Evolutionary conservation across 2,888 invertebrate genomes (phyloP), one percentile per base, ranked within the genome.

Genomic region (Meiosimyza platycephala): DNA sequence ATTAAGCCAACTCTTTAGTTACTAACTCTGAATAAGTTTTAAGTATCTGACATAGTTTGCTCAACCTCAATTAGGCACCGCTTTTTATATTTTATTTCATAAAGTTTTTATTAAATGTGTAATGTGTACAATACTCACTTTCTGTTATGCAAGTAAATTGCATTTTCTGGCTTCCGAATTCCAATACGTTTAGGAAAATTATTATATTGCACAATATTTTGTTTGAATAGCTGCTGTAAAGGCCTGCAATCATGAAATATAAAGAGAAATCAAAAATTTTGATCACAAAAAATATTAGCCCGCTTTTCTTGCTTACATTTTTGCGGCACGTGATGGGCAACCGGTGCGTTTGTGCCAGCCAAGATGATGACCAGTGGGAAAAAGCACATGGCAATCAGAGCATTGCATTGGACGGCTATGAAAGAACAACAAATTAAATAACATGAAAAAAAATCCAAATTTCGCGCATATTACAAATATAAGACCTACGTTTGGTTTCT

Each of bases 341-440:
- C 86, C 86, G 18, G 87, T 85, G 72, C 87, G 84, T 71, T 86
- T 86, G 71, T 86, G 86, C 86, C 86, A 86, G 50, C 87, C 86
- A 68, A 87, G 79, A 78, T 86, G 86, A 77, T 86, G 86, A 70
- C 87, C 86, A 51, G 87, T 86, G 40, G 87, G 86, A 60, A 86
- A 86, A 62, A 85, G 80, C 22, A 84, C 84, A 78, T 86, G 84
- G 74, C 86, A 86, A 76, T 86, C 86, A 33, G 86, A 82, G 75
- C 86, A 86, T 74, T 86, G 84, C 85, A 85, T 86, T n/a, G 85
- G 86, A n/a, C 87, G 85, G 15, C 87, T 87, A 72, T 48, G 54
- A 62, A 57, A 18, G 63, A 48, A 40, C 40, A 40, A 1, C 3
- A 2, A 40, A 40, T 40, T 65, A 52, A 7, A 64, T 47, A 47